Base-by-base conservation (phyloP, 37 sponge, comb jelly and placozoan species). In the Haliclona indistincta region DNA sequence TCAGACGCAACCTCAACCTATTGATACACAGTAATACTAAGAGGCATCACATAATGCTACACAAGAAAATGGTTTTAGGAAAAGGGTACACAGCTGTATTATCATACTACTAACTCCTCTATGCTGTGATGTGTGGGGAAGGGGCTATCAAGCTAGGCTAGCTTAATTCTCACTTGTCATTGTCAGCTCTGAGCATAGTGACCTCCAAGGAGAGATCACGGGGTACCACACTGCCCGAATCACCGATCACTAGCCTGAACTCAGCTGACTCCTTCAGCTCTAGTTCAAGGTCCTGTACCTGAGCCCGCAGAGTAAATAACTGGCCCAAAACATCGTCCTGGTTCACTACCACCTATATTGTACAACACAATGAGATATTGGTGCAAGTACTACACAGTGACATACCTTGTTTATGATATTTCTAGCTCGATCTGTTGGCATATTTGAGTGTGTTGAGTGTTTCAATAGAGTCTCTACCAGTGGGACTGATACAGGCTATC, bases 401-500 rank as follows among this genome's bases (percentile, higher is more conserved):
- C n/a, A n/a, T n/a, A 93, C 99, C 88, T 95, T 98, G 73, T 98
- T 98, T 71, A 93, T 95, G 56, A 98, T 98, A 71, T 95, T 98
- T 65, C 93, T 88, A 39, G 99, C 99, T 78, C 99, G n/a, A n/a
- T n/a, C 98, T 95, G 72, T 98, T 98, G 74, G 99, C 91, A 69
- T 98, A 98, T 68, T 95, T 95, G 51, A 98, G 85, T 29, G 99
- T 93, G 80, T 93, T 98, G 36, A 95, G 91, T 1, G 99, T 95
- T 75, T 98, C 99, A 91, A 95, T 98, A 67, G 96, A 95, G 80
- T 98, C 99, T 55, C 96, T 71, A 51, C 93, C 99, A 69, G 89
- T 85, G 13, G 99, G 99, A 58, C 96, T 95, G 29, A 95, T 67
- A 58, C 99, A 98, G 11, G 99, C 96, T 28, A 98, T 83, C 99